Evolutionary conservation across 2,797 vertebrate genomes (phyloP), one percentile per base, ranked within the genome.

Genomic region (Oreochromis mossambicus): DNA sequence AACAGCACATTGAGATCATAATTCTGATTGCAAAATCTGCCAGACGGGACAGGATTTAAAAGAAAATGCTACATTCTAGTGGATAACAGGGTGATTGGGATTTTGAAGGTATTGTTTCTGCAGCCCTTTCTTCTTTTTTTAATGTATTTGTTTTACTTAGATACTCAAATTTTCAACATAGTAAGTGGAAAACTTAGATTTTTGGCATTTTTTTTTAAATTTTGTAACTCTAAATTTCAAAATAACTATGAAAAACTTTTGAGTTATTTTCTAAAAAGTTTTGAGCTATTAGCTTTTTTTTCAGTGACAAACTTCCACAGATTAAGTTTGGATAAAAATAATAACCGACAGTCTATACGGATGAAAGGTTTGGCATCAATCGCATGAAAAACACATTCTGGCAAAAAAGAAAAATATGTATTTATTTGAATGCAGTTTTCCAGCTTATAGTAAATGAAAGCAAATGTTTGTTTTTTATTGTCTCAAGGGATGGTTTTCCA

Each of bases 21-120:
- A 61, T 61, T 61, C 0, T n/a, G 56, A 34, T 36, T 61, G 17
- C 17, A 36, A 61, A 61, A 11, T 32, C 56, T 58, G 15, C 15
- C 56, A 58, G 0, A 34, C 1, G 0, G 15, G 56, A 58, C 29
- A n/a, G 17, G 9, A 61, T 61, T 36, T n/a, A 36, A 61, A 61
- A 19, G 56, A 36, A 61, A 36, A 61, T 0, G 9, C 32, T n/a
- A 61, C 17, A 14, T 43, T 43, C 13, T 14, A 36, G 0, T 61
- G 58, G 32, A 61, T 61, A 36, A 61, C 58, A 7, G 10, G 58
- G 10, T 61, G 32, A 36, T 3, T 12, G 32, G 17, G 56, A 61
- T 61, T 17, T 12, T 17, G 3, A 34, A 36, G 6, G 58, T 34
- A 61, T 34, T 36, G 58, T 61, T 61, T 61, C 58, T 1, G 32